Evolutionary conservation across 2,797 vertebrate species (phyloP).

Genomic region (Crocodylus rhombifer): DNA sequence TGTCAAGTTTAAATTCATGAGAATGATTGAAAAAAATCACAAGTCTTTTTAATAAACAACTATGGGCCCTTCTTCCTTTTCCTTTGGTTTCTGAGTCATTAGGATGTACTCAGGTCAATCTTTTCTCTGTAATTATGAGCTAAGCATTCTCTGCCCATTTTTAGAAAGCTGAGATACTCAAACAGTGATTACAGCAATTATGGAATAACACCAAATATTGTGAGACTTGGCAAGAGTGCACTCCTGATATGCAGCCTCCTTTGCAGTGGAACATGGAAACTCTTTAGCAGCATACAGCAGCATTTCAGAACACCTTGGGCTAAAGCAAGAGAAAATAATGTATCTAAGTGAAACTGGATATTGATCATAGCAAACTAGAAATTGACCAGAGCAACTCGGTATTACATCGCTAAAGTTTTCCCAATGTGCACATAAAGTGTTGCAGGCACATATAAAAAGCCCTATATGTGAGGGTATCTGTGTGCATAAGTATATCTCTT

Average conservation of each 20-base stretch:
- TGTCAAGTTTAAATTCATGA: neutral
- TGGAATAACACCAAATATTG: neutral
- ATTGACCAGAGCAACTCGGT: neutral
- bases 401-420: neutral
- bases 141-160: neutral
- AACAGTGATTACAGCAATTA: neutral
- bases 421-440: neutral
- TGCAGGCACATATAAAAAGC: neutral
- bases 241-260: neutral
- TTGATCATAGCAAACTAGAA: neutral
- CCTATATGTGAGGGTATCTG: neutral
- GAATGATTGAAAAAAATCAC: neutral
- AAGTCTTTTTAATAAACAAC: neutral
- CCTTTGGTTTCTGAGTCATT: neutral
- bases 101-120: neutral
- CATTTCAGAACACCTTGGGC: neutral
- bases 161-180: neutral
- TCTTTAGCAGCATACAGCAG: neutral
- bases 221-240: neutral
- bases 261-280: neutral
- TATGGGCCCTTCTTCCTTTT: neutral
- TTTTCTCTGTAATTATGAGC: neutral
- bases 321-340: neutral
- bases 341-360: neutral
- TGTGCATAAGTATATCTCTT: neutral